Base-by-base conservation (phyloP, 1,140 invertebrate species). In the Plectrocnemia conspersa region DNA sequence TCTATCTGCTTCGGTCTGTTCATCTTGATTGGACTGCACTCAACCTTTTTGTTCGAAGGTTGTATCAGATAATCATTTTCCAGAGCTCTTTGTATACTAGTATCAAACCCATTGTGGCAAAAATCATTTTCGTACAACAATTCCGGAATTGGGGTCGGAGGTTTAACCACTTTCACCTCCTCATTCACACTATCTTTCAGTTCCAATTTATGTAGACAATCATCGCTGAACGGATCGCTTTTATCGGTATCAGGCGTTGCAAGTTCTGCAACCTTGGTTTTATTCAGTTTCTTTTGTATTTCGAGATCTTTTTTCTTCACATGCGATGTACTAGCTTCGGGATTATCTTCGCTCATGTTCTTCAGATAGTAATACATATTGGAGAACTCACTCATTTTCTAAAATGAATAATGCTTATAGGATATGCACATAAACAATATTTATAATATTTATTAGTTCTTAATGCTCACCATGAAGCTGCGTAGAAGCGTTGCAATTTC, bases 341-440 rank as follows among this genome's bases (percentile, higher is more conserved):
- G 47, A 15, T 64, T 64, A 46, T 66, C 70, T 57, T 85, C 80
- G 22, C 80, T 83, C 68, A 89, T 83, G 52, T 86, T 86, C 70
- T 89, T 89, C 59, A 89, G 78, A 68, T 87, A 89, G 64, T 83
- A 84, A 64, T 90, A 90, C 78, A 89, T 86, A 65, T 83, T 89
- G 19, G 84, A 84, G 61, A 89, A 83, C 67, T 91, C 86, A 67
- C 87, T 88, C 79, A 81, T 79, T 75, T 79, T 79, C 77, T 79
- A 68, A 36, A 77, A 55, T 2, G 55, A 63, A 56, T 48, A 52
- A 35, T 42, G 22, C 22, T 42, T 24, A 24, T 40, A 45, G 10
- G 23, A 21, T 29, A 36, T 18, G 22, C 4, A 23, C 21, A 41
- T 9, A 61, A 19, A 54, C 23, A 36, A 45, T 29, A 38, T 44